A percentile compares a stretch with the other conserved stretches of the same genome.
These are phyloP conservation scores for Alsophila aescularia DNA, from an alignment of 2,888 invertebrate species.

Conservation along the genomic window DNA sequence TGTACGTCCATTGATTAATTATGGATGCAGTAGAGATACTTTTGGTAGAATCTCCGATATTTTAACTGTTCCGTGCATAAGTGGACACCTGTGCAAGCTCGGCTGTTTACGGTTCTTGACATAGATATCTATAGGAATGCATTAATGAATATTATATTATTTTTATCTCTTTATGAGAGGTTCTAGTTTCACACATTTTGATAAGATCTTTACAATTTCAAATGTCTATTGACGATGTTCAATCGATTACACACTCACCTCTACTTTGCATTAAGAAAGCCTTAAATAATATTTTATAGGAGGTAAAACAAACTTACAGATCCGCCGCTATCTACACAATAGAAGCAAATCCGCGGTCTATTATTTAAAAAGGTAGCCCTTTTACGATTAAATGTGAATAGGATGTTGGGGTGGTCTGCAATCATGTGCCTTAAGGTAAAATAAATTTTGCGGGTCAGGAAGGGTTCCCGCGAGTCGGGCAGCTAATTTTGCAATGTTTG, in stretches of 20 bases:
- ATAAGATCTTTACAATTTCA: not conserved
- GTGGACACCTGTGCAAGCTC: constrained; percentile 34
- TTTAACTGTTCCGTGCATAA: constrained; percentile 27
- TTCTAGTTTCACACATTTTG: not conserved
- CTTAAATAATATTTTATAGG: not conserved
- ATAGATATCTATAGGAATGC: constrained; percentile 27
- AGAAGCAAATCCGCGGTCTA: constrained; percentile 23
- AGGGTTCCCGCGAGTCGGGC: constrained; percentile 32
- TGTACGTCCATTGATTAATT: constrained; percentile 20
- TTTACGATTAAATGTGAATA: constrained; percentile 32
- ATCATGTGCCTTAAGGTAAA: constrained; percentile 30
- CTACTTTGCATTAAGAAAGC: too few species aligned
- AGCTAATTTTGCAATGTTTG: constrained; percentile 37
- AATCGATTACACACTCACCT: too few species aligned
- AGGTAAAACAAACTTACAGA: constrained; percentile 1
- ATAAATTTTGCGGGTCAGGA: constrained; percentile 31
- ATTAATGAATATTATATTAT: constrained; percentile 11
- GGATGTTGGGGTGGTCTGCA: constrained; percentile 28
- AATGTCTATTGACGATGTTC: not conserved
- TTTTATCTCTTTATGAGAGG: not conserved
- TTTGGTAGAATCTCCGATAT: constrained; percentile 24
- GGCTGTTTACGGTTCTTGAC: constrained; percentile 33
- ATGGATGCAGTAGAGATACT: constrained; percentile 26
- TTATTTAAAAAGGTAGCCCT: constrained; percentile 31
- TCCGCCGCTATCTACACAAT: constrained; percentile 12